Evolutionary conservation across 2,797 vertebrate genomes (phyloP), one percentile per base, ranked within the genome.

Genomic region (Premnoplex brunnescens): DNA sequence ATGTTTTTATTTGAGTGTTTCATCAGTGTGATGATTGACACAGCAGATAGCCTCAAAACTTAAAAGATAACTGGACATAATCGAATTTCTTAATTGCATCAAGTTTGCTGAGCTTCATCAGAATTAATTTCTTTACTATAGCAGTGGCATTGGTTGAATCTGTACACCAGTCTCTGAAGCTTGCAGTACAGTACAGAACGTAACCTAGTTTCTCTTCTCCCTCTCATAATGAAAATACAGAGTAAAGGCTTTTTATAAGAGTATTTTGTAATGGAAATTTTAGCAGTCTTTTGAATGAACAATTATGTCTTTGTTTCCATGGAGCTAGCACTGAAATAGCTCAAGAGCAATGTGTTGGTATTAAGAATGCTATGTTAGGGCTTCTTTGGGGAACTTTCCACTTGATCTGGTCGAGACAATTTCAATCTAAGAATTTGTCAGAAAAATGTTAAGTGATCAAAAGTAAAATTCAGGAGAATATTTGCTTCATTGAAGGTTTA

Each of bases 221-320:
- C 8, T 86, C 27, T 77, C 59, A n/a, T 92, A 85, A 79, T 67
- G 95, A 85, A 91, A 96, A 48, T 48, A 89, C 51, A 37, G 93
- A 96, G 36, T 82, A 62, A 84, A 92, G 72, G 72, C 71, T 77
- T 95, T 94, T 94, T 92, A 55, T 91, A 85, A 94, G 37, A 0
- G 0, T 92, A 88, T 96, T 95, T 96, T 94, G 94, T 95, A 93
- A 96, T 94, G 93, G 89, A 96, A 93, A 92, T 93, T 96, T 95
- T 89, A 93, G 56, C 78, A 77, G 87, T 71, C 63, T 85, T 93
- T 92, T 93, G 78, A 93, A 63, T 92, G 81, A 96, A 89, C 75
- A 89, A 81, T 94, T 93, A 84, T 93, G 89, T 73, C 91, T 93
- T 96, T 96, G 95, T 96, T 96, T 96, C 96, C 92, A 95, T 96